Conservation (phyloP, 2,113 vertebrate genomes). For the Rhinoderma darwinii region DNA sequence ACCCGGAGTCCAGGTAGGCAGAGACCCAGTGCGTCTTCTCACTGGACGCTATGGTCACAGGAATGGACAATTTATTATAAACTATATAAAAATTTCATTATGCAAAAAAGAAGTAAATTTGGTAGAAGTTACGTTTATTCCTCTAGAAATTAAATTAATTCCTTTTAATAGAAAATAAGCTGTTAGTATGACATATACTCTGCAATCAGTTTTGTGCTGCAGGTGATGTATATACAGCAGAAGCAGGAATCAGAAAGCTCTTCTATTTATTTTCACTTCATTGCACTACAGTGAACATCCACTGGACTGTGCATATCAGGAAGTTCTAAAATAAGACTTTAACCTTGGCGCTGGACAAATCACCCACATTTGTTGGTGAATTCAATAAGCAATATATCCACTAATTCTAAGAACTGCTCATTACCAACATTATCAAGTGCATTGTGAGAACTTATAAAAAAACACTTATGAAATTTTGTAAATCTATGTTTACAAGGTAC, state of each 20-base stretch:
- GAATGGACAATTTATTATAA: no score
- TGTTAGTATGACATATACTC: conserved; percentile 53
- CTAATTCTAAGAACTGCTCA: neutral
- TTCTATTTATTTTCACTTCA: conserved; percentile 57
- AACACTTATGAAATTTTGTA: neutral
- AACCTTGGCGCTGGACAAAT: conserved; percentile 59
- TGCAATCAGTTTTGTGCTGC: conserved; percentile 48
- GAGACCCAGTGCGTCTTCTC: no score
- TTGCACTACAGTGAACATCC: conserved; percentile 58
- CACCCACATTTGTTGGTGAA: neutral
- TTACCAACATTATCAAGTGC: conserved; percentile 25
- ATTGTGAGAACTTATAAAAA: neutral
- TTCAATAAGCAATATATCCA: neutral
- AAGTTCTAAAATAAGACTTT: conserved; percentile 59
- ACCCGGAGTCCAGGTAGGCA: no score
- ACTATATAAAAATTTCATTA: no score
- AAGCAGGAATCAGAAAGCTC: conserved; percentile 7
- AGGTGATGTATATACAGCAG: conserved; percentile 56
- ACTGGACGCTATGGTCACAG: no score
- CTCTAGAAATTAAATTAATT: conserved; percentile 60
- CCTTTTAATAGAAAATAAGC: conserved; percentile 59
- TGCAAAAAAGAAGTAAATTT: neutral
- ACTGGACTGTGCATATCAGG: conserved; percentile 34
- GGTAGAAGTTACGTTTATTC: conserved; percentile 24
- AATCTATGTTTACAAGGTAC: neutral